A percentile compares a stretch with the other conserved stretches of the same genome.
Evolutionary conservation across 2,113 vertebrate species (phyloP).

Genomic region (Typhlomys cinereus): DNA sequence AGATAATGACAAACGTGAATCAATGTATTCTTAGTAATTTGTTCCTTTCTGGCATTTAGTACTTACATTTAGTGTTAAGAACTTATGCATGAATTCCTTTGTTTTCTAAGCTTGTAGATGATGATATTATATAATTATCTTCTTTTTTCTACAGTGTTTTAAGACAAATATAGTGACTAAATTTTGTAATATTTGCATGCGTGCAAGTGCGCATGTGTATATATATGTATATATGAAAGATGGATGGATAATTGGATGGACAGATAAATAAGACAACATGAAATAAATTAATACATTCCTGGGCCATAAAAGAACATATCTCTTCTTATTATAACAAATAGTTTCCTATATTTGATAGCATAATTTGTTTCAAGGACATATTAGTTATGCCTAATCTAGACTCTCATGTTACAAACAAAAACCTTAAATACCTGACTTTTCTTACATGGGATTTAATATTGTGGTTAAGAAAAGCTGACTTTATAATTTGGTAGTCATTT

Average conservation of each 20-base stretch:
- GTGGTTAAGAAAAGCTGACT: constrained; percentile 4
- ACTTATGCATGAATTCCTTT: neutral
- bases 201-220: no score
- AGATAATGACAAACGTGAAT: neutral
- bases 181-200: no score
- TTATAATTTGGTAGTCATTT: neutral
- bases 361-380: neutral
- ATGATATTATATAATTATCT: neutral
- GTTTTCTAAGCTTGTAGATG: neutral
- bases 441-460: neutral
- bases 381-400: constrained; percentile 18
- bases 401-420: neutral
- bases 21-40: neutral
- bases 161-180: no score
- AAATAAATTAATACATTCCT: constrained; percentile 24
- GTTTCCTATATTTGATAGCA: neutral
- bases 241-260: neutral
- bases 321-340: constrained; percentile 14
- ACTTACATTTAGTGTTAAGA: neutral
- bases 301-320: neutral
- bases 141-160: neutral
- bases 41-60: neutral
- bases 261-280: neutral
- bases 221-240: neutral
- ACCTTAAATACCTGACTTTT: neutral